phyloP scores from a whole-genome alignment of 2,797 vertebrate genomes.

The Amblyraja radiata region DNA sequence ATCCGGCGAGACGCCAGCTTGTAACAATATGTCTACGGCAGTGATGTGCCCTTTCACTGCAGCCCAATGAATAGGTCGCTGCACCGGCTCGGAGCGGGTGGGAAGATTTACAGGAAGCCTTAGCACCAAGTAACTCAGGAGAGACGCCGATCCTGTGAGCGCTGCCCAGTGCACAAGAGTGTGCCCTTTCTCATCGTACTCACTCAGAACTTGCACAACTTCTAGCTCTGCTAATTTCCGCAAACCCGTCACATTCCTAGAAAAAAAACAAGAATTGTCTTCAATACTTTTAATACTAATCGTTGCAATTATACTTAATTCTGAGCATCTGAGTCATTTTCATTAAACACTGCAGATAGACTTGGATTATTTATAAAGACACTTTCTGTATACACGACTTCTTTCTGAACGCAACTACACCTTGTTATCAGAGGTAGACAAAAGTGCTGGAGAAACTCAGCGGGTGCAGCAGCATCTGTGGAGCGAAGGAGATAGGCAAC shows the following conservation, averaged over 20 bases:
- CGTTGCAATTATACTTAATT: neutral
- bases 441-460: too few species aligned
- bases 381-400: neutral
- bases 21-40: constrained; percentile 41
- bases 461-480: too few species aligned
- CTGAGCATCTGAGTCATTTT: neutral
- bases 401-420: neutral
- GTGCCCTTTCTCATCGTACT: constrained; percentile 39
- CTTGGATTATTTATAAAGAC: neutral
- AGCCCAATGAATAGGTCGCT: constrained; percentile 44
- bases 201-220: constrained; percentile 31
- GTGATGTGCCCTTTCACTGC: constrained; percentile 41
- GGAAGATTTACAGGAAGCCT: constrained; percentile 40
- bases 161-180: constrained; percentile 40
- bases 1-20: constrained; percentile 43
- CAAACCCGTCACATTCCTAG: constrained; percentile 39
- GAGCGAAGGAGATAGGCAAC: too few species aligned
- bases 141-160: constrained; percentile 37
- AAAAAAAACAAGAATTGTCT: neutral
- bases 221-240: constrained; percentile 37
- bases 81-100: constrained; percentile 41
- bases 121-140: constrained; percentile 37
- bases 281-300: neutral
- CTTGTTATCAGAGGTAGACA: neutral
- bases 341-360: neutral